Percentiles rank a stretch among this genome's conserved stretches.
Evolutionary conservation across 2,888 invertebrate genomes (phyloP).

Genomic region (Automeris io): DNA sequence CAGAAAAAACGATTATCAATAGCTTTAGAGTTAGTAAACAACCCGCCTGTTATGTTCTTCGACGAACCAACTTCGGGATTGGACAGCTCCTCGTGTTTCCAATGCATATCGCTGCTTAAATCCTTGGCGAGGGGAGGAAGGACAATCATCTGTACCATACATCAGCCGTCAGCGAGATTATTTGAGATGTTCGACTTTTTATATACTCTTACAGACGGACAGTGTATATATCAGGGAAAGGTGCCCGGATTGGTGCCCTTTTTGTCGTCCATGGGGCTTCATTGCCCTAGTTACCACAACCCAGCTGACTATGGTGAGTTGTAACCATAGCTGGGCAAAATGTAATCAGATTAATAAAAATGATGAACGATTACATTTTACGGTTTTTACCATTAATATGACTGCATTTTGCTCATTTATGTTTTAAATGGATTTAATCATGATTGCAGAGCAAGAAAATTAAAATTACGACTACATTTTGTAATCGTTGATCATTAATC

Average conservation of each 20-base stretch:
- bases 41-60: slow-evolving; percentile 98
- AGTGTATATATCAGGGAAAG: slow-evolving; percentile 94
- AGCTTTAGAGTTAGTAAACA: slow-evolving; percentile 94
- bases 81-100: slow-evolving; percentile 96
- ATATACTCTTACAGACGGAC: slow-evolving; percentile 93
- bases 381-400: too few relatives aligned
- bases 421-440: too few relatives aligned
- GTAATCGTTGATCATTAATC: too few relatives aligned
- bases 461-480: too few relatives aligned
- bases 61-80: slow-evolving; percentile 96
- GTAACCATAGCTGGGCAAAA: too few relatives aligned
- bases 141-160: slow-evolving; percentile 97
- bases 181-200: slow-evolving; percentile 98
- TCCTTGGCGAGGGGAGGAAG: slow-evolving; percentile 91
- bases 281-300: slow-evolving; percentile 97
- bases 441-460: too few relatives aligned
- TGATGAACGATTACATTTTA: too few relatives aligned
- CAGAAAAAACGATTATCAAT: slow-evolving; percentile 94
- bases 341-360: too few relatives aligned
- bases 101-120: slow-evolving; percentile 92
- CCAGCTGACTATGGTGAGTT: slow-evolving; percentile 94
- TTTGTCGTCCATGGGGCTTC: slow-evolving; percentile 87
- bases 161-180: slow-evolving; percentile 95
- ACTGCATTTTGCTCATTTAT: too few relatives aligned
- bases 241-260: slow-evolving; percentile 92